Conservation (phyloP, 2,797 vertebrate genomes). For the Geotrypetes seraphini region DNA sequence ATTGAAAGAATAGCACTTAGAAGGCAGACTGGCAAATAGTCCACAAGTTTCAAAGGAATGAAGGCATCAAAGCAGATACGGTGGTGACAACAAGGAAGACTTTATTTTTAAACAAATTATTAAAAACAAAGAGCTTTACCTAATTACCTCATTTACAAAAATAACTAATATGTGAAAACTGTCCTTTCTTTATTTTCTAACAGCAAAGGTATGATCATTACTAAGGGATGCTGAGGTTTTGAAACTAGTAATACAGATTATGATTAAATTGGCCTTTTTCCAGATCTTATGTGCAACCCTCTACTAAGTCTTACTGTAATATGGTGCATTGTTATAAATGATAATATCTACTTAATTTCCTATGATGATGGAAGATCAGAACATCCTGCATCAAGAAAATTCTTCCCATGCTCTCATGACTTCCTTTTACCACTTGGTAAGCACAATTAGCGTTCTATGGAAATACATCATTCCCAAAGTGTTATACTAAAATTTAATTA, state of each 20-base stretch:
- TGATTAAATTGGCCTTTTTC: slow-evolving; percentile 3
- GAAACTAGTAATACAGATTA: slow-evolving; percentile 4
- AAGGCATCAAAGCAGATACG: too few relatives aligned
- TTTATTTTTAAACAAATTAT: too few relatives aligned
- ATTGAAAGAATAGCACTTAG: too few relatives aligned
- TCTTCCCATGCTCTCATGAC: slow-evolving; percentile 3
- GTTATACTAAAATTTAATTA: neutral
- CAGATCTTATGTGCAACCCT: slow-evolving; percentile 3
- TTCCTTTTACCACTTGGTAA: neutral
- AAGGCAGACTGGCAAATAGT: too few relatives aligned
- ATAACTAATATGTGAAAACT: too few relatives aligned
- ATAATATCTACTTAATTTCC: slow-evolving; percentile 4
- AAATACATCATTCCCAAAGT: rapidly evolving
- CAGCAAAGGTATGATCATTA: too few relatives aligned
- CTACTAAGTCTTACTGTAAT: slow-evolving; percentile 13
- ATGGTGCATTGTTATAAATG: slow-evolving; percentile 15
- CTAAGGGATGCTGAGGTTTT: neutral
- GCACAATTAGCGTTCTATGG: neutral
- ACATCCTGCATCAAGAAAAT: neutral
- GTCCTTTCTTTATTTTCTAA: too few relatives aligned
- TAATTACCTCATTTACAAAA: too few relatives aligned
- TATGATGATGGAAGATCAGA: neutral
- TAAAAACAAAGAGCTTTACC: too few relatives aligned
- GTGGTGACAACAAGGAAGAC: too few relatives aligned
- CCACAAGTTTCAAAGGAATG: too few relatives aligned